Base-by-base conservation (phyloP, 1,140 invertebrate species). In the Zaprionus nigranus region DNA sequence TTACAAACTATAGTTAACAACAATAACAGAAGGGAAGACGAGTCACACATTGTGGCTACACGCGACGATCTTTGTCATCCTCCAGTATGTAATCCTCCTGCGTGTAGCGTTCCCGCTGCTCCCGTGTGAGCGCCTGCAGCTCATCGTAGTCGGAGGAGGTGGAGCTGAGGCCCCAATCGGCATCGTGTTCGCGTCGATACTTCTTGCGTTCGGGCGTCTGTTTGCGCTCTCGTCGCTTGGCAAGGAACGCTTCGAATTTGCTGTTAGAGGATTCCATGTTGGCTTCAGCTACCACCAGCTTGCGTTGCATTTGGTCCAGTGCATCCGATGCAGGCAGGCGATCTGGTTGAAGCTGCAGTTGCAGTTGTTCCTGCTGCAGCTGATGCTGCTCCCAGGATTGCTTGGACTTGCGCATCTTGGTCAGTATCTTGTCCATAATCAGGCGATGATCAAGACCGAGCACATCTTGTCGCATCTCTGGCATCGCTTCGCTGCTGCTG, bases 401-500 rank as follows among this genome's bases (percentile, higher is more conserved):
- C 75, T 88, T 93, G 1, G 91, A 93, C 73, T 93, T 94, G 22
- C 93, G 93, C 75, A 94, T 93, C 20, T 93, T 93, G 1, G 88
- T 91, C 34, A 93, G 36, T 9, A 95, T 93, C 54, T 93, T 92
- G 22, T 92, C 93, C 94, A 96, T 95, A 20, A 97, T 96, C 57
- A 92, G 86, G 1, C 82, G 81, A 83, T 96, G 95, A 92, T 97
- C 93, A 43, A 97, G 92, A 57, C 96, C 96, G 53, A 96, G 94
- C 15, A 96, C 94, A 93, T 95, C 94, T 57, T 96, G 94, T 20
- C 94, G 94, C 96, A 97, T 97, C 79, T 94, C 91, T 6, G 94
- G 94, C 62, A 94, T 84, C 0, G 46, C 17, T 20, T 38, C n/a
- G 34, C 12, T 13, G 34, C 7, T 30, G 28, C 28, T 30, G 28